phyloP scores from a whole-genome alignment of 2,113 vertebrate species.

The Pachyramphus minor region DNA sequence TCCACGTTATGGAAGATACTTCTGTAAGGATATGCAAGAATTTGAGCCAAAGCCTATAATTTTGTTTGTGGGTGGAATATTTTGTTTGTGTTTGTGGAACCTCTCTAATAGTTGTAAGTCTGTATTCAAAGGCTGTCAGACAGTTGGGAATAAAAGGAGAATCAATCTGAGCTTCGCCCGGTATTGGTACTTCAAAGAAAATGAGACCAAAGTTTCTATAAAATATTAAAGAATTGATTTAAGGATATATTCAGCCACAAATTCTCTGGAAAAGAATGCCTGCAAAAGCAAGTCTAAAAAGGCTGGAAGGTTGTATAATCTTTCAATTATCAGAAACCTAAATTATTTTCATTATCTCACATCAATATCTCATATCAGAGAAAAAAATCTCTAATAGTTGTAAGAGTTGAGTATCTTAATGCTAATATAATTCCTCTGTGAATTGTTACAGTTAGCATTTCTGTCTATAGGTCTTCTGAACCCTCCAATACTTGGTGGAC shows the following conservation, averaged over 20 bases:
- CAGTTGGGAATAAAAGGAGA: background rate
- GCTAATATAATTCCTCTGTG: background rate
- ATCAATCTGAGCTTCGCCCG: background rate
- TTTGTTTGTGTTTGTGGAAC: background rate
- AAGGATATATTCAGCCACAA: background rate
- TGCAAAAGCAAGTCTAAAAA: background rate
- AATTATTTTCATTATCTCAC: background rate
- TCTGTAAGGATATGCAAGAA: background rate
- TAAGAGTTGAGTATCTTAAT: background rate
- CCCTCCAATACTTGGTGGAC: background rate
- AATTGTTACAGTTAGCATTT: background rate
- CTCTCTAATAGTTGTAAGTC: too few species aligned
- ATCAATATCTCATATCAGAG: too few species aligned
- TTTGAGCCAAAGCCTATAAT: background rate
- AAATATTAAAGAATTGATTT: background rate
- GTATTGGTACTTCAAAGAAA: background rate
- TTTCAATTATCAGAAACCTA: background rate
- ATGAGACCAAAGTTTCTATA: background rate
- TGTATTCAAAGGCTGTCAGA: background rate
- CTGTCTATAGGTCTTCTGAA: background rate
- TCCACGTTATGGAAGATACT: background rate
- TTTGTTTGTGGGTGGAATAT: background rate
- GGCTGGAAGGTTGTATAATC: background rate
- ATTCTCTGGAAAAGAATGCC: background rate
- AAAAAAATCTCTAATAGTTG: background rate